Evolutionary conservation across 1,140 invertebrate genomes (phyloP).

Genomic region (Pollicipes pollicipes): DNA sequence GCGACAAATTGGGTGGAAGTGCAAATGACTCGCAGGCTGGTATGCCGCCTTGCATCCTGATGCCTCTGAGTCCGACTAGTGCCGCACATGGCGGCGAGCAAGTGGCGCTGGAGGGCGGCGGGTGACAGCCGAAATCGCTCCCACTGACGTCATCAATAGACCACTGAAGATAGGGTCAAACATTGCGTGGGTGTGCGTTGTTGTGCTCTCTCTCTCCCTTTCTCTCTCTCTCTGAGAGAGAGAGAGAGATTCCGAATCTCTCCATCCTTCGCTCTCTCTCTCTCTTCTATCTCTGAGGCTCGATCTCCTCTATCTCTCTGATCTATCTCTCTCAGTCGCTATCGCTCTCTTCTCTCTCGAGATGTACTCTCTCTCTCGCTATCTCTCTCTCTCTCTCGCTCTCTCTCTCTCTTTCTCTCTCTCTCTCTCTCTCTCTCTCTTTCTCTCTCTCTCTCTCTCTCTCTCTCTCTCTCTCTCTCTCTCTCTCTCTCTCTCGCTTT

Average conservation of each 20-base stretch:
- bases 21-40: too few relatives aligned
- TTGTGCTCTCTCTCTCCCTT: constrained; percentile 7
- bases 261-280: constrained; percentile 4
- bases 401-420: constrained; percentile 5
- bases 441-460: constrained; percentile 4
- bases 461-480: constrained; percentile 6
- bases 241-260: too few relatives aligned
- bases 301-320: constrained; percentile 1
- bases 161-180: too few relatives aligned
- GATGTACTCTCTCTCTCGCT: constrained; percentile 7
- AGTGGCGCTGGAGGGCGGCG: too few relatives aligned
- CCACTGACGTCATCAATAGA: too few relatives aligned
- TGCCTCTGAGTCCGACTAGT: too few relatives aligned
- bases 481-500: constrained; percentile 6
- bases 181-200: too few relatives aligned
- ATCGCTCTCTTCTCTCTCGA: constrained; percentile 3
- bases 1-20: too few relatives aligned
- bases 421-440: constrained; percentile 8
- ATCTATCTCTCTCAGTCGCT: not conserved
- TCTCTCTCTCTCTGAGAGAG: constrained; percentile 5
- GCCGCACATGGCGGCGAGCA: too few relatives aligned
- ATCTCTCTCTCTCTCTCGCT: constrained; percentile 6
- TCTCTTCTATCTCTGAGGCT: constrained; percentile 1
- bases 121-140: too few relatives aligned
- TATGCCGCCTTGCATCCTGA: too few relatives aligned